Percentiles rank a stretch among this genome's conserved stretches.
Evolutionary conservation across 2,888 invertebrate genomes (phyloP).

Genomic region (Harpalus rubripes): DNA sequence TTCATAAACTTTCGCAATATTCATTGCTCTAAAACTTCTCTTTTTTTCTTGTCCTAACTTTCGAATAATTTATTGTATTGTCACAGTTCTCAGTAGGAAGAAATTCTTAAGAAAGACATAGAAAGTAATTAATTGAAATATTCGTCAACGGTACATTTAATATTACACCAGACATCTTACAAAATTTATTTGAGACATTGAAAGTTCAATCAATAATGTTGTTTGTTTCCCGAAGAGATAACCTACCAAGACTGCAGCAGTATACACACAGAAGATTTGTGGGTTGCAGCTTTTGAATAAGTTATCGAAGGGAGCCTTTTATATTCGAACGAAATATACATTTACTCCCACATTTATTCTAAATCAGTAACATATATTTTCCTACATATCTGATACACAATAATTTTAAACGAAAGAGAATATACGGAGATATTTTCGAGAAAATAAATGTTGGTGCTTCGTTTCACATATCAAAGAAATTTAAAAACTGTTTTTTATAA

Average conservation of each 20-base stretch:
- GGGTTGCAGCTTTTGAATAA: neutral
- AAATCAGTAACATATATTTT: neutral
- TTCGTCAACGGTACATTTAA: neutral
- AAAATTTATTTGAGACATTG: neutral
- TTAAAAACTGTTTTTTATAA: too few species aligned
- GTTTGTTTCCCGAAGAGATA: neutral
- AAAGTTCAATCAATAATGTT: neutral
- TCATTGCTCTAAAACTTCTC: neutral
- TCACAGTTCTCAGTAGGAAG: neutral
- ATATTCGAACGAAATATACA: neutral
- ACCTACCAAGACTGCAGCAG: neutral
- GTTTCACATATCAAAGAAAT: too few species aligned
- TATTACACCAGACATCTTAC: neutral
- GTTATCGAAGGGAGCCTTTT: neutral
- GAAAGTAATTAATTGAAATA: neutral
- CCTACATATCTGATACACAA: neutral
- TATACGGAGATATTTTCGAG: too few species aligned
- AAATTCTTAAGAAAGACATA: neutral
- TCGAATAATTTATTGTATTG: neutral
- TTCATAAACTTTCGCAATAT: slow-evolving; percentile 1
- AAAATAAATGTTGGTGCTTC: too few species aligned
- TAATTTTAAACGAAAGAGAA: too few species aligned
- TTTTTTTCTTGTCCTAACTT: neutral
- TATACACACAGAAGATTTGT: neutral
- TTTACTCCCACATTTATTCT: neutral